phyloP scores from a whole-genome alignment of 2,113 vertebrate species.

The Gymnogyps californianus region DNA sequence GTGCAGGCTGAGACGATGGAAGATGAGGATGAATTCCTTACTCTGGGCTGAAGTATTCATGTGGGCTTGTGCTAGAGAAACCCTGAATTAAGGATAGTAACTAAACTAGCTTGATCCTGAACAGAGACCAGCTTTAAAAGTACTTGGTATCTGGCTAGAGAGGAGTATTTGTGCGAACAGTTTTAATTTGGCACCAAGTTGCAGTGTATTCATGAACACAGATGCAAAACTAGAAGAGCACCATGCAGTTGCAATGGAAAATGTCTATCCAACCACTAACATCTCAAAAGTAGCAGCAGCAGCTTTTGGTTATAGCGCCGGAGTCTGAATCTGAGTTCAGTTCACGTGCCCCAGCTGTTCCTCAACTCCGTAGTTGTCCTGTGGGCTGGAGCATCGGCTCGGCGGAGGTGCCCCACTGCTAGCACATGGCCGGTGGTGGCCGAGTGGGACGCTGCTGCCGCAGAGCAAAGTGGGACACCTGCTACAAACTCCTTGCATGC shows the following conservation, averaged over 20 bases:
- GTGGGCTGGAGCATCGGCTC: not conserved
- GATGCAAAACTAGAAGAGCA: not conserved
- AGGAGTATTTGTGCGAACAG: not conserved
- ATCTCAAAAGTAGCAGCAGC: not conserved
- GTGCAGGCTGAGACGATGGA: not conserved
- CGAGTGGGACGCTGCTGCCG: not conserved
- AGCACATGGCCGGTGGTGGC: fast-evolving
- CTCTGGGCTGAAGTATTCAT: not conserved
- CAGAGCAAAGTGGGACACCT: not conserved
- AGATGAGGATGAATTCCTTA: not conserved
- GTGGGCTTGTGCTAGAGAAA: not conserved
- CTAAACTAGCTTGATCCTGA: not conserved
- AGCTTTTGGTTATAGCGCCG: not conserved
- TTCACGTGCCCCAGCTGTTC: not conserved
- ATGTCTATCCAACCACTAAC: not conserved
- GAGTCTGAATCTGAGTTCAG: fast-evolving
- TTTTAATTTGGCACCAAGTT: not conserved
- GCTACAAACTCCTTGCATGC: not conserved
- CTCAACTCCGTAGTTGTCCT: fast-evolving
- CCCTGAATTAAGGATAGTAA: not conserved
- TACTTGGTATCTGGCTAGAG: not conserved
- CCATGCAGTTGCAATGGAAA: not conserved
- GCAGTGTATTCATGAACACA: not conserved
- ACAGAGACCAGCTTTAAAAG: not conserved
- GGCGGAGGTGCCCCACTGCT: not conserved